Base-by-base conservation (phyloP, 1,140 invertebrate genomes). In the Cephus cinctus region DNA sequence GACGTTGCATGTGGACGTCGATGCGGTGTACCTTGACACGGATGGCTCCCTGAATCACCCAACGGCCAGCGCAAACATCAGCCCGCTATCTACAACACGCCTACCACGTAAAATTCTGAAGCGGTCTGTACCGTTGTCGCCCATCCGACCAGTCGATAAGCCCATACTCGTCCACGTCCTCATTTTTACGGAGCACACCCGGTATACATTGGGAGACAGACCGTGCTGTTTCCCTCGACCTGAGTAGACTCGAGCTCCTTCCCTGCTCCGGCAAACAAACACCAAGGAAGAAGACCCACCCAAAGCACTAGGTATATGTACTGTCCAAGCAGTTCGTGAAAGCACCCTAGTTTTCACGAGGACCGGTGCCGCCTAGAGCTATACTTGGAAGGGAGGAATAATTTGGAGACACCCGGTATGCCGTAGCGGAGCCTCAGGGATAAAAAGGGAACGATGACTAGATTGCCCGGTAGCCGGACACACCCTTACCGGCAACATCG, bases 21-120 rank as follows among this genome's bases (percentile, higher is more conserved):
- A 75, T 74, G 72, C 63, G 68, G 74, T 75, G 71, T 75, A 73
- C 74, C 74, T 77, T 77, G 74, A 75, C 74, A 77, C 67, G 71
- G 74, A 77, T 75, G 73, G 64, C 71, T 75, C 73, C 67, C 73
- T 73, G 72, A 77, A 74, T 74, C 67, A 73, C 61, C 67, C 57
- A 58, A 65, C 68, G 57, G 69, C 71, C 63, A 63, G 65, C 68
- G 67, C 67, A 67, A 69, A 69, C 62, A 70, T 67, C 65, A 61
- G 25, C 57, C 64, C 61, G 66, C 66, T 73, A 73, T 75, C 71
- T 67, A 71, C 69, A n/a, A 65, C 63, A 73, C 70, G 70, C 73
- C 71, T 73, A 73, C 67, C 62, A 43, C 51, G 52, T 6, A 27
- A 8, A 27, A 8, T 27, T 27, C n/a, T 27, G 25, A 27, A 27